Evolutionary conservation across 1,140 invertebrate genomes (phyloP).

Genomic region (Drosophila virilis): DNA sequence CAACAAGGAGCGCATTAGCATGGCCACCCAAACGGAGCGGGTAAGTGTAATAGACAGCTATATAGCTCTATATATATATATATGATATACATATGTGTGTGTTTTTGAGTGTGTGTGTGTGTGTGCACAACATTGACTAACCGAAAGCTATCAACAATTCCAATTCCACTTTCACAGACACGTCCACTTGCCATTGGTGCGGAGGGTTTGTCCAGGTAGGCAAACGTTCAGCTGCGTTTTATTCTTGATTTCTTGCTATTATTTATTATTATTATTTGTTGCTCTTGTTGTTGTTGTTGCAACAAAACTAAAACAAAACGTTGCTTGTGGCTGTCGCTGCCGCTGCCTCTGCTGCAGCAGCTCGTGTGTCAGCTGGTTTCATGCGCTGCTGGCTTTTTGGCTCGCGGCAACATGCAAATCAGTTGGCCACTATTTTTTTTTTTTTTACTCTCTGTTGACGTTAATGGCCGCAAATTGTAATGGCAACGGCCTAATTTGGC

Average conservation of each 20-base stretch:
- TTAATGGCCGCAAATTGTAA: constrained; percentile 78
- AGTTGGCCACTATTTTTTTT: constrained; percentile 60
- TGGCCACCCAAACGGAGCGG: constrained; percentile 90
- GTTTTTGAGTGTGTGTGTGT: constrained; percentile 42
- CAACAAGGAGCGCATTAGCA: constrained; percentile 86
- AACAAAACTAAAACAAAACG: constrained; percentile 75
- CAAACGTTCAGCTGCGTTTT: constrained; percentile 55
- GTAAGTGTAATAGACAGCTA: constrained; percentile 80
- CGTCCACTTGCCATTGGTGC: constrained; percentile 86
- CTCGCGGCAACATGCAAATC: constrained; percentile 66
- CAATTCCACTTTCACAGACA: constrained; percentile 85
- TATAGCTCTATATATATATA: not conserved
- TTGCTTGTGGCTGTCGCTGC: constrained; percentile 40
- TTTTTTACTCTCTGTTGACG: constrained; percentile 58
- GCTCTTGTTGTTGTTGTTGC: constrained; percentile 24
- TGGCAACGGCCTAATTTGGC: constrained; percentile 63
- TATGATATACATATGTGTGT: constrained; percentile 2
- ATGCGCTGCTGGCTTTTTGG: constrained; percentile 57
- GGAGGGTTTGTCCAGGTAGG: constrained; percentile 83
- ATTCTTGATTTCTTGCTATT: constrained; percentile 27
- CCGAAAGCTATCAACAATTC: constrained; percentile 85
- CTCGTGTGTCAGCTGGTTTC: constrained; percentile 55
- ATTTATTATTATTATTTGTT: constrained; percentile 22
- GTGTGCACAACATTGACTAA: constrained; percentile 74
- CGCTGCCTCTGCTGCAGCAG: constrained; percentile 32